phyloP scores from a whole-genome alignment of 2,113 vertebrate species.

The Melierax canorus region DNA sequence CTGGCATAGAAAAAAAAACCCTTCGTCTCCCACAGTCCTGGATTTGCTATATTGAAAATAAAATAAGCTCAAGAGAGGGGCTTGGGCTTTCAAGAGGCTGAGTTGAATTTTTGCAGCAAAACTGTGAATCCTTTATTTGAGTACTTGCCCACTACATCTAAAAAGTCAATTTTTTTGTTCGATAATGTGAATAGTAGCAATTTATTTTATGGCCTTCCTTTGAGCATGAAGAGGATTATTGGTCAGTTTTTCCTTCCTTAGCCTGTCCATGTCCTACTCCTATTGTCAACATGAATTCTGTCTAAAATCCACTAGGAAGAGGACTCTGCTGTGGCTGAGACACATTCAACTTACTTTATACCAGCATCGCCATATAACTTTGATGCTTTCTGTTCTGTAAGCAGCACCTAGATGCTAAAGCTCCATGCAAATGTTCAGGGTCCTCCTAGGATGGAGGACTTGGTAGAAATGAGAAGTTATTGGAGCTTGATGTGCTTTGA shows the following conservation, averaged over 20 bases:
- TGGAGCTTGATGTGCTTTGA: background rate
- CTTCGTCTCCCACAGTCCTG: background rate
- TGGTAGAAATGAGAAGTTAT: background rate
- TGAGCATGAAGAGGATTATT: background rate
- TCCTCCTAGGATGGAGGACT: background rate
- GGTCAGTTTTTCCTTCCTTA: background rate
- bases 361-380: background rate
- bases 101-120: background rate
- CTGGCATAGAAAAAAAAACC: background rate
- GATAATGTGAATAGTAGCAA: background rate
- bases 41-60: background rate
- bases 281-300: background rate
- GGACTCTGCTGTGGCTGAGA: background rate
- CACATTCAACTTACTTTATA: background rate
- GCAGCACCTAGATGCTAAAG: background rate
- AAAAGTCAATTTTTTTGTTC: background rate
- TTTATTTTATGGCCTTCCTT: background rate
- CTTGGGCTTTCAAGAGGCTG: background rate
- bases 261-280: background rate
- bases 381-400: background rate
- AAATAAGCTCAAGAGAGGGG: background rate
- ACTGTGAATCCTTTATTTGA: background rate
- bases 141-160: background rate
- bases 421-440: background rate
- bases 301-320: background rate